These are phyloP conservation scores for Cotesia chilonis DNA, from an alignment of 1,140 invertebrate species.

Conservation along the genomic window DNA sequence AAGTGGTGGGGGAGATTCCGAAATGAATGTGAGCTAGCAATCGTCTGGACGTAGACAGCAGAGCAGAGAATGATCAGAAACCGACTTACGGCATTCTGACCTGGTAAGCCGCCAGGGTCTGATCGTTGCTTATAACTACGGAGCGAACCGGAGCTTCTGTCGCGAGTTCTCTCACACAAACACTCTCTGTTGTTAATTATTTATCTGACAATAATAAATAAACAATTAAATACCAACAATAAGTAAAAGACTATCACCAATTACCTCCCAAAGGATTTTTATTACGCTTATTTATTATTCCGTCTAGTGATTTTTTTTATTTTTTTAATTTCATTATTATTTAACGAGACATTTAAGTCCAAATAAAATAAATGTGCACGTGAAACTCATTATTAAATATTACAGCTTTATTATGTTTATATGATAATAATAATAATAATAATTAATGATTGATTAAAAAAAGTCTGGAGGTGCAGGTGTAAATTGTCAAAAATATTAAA, in stretches of 20 bases:
- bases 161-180: neutral
- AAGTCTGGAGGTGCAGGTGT: too few relatives aligned
- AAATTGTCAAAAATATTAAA: too few relatives aligned
- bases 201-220: neutral
- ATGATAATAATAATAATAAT: too few relatives aligned
- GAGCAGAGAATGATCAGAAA: neutral
- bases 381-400: neutral
- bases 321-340: neutral
- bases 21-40: slow-evolving; percentile 27
- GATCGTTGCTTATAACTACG: slow-evolving; percentile 46
- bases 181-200: neutral
- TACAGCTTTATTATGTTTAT: too few relatives aligned
- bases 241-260: slow-evolving; percentile 16
- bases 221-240: neutral
- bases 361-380: neutral
- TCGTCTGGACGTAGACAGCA: neutral
- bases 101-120: slow-evolving; percentile 63
- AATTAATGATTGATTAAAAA: too few relatives aligned
- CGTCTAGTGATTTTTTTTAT: neutral
- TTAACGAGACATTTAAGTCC: too few relatives aligned
- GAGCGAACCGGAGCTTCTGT: slow-evolving; percentile 30
- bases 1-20: slow-evolving; percentile 28
- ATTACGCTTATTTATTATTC: slow-evolving; percentile 40
- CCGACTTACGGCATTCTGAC: slow-evolving; percentile 57
- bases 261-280: slow-evolving; percentile 30